Evolutionary conservation across 1,140 invertebrate genomes (phyloP).

Genomic region (Drosophila busckii): DNA sequence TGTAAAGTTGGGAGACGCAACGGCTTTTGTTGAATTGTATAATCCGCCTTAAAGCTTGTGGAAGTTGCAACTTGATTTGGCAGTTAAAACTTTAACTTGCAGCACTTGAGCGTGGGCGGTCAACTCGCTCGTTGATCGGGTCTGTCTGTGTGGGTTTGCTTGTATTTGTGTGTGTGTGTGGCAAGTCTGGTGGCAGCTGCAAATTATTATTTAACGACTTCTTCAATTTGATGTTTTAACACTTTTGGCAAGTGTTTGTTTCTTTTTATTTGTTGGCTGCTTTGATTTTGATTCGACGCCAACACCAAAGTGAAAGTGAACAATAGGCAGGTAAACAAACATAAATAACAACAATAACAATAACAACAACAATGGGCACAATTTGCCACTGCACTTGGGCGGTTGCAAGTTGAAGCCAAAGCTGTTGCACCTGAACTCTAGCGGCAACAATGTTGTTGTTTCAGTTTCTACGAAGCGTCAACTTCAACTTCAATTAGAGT

Average conservation of each 20-base stretch:
- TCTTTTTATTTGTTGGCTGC: too few species aligned
- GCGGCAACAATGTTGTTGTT: conserved; percentile 45
- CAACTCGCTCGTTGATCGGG: conserved; percentile 7
- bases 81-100: neutral
- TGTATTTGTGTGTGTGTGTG: conserved; percentile 31
- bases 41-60: conserved; percentile 3
- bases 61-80: conserved; percentile 6
- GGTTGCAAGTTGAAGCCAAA: conserved; percentile 37
- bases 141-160: neutral
- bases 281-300: too few species aligned
- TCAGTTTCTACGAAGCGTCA: conserved; percentile 62
- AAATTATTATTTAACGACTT: conserved; percentile 71
- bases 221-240: conserved; percentile 47
- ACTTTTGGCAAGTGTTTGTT: conserved; percentile 72
- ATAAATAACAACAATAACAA: neutral
- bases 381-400: conserved; percentile 66
- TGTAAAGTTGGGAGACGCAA: conserved; percentile 1
- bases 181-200: conserved; percentile 47
- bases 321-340: conserved; percentile 20
- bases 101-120: conserved; percentile 1
- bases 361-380: conserved; percentile 15
- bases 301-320: conserved; percentile 66
- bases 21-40: conserved; percentile 9
- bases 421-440: conserved; percentile 68
- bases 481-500: conserved; percentile 74